Conservation (phyloP, 2,888 invertebrate species). For the Caenorhabditis sp. region DNA sequence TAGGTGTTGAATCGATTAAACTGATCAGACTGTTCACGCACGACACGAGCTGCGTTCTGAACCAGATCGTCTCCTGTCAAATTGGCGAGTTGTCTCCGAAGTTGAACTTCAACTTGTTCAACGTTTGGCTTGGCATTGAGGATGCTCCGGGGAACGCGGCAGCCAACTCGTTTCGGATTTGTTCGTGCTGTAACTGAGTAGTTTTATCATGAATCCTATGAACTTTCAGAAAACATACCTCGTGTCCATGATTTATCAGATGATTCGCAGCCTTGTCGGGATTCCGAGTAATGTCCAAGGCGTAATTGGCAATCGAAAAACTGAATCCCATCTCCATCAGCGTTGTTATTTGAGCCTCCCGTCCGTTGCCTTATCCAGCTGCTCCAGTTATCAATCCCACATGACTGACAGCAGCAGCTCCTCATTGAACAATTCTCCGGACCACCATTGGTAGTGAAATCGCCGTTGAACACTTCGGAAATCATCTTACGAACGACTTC, state of each 20-base stretch:
- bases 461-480: too few relatives aligned
- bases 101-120: neutral
- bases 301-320: conserved; percentile 67
- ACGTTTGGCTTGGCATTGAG: neutral
- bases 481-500: too few relatives aligned
- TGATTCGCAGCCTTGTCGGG: conserved; percentile 65
- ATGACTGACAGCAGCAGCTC: neutral
- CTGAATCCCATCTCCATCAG: conserved; percentile 78
- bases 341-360: conserved; percentile 27
- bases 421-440: neutral
- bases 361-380: neutral
- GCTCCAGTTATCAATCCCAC: neutral
- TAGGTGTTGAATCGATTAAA: neutral
- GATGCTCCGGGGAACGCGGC: neutral
- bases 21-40: neutral
- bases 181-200: neutral
- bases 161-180: neutral
- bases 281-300: conserved; percentile 56
- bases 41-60: neutral
- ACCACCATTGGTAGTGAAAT: too few relatives aligned
- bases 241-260: conserved; percentile 40
- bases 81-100: neutral
- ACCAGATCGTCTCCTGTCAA: neutral
- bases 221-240: too few relatives aligned
- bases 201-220: too few relatives aligned